Evolutionary conservation across 2,113 vertebrate genomes (phyloP).

Genomic region (Patagioenas fasciata): DNA sequence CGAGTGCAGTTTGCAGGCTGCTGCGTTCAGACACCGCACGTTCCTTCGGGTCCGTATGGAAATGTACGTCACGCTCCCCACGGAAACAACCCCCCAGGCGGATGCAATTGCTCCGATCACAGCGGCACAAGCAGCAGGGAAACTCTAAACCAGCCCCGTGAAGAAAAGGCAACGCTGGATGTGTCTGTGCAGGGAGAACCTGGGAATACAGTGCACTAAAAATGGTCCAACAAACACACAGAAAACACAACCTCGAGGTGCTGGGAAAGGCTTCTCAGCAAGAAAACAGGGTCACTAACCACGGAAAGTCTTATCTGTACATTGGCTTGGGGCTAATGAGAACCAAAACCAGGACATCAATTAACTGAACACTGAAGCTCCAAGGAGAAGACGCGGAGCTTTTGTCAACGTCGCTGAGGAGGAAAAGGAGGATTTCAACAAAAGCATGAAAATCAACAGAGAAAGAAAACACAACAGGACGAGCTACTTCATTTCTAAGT

Average conservation of each 20-base stretch:
- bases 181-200: background rate
- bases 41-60: background rate
- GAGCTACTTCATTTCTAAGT: background rate
- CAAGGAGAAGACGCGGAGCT: too few species aligned
- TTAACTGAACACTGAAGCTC: background rate
- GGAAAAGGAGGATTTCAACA: background rate
- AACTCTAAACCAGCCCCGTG: background rate
- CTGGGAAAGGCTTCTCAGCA: background rate
- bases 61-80: background rate
- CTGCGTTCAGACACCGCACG: background rate
- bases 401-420: background rate
- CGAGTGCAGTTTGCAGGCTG: background rate
- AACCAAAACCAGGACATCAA: background rate
- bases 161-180: background rate
- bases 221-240: background rate
- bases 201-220: background rate
- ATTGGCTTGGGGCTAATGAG: background rate
- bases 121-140: background rate
- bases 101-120: background rate
- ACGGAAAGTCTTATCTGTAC: background rate
- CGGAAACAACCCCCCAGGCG: background rate
- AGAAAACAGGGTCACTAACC: background rate
- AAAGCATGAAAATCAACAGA: background rate
- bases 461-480: background rate
- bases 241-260: background rate